Conservation (phyloP, 2,797 vertebrate species). For the Gambusia yucatana region DNA sequence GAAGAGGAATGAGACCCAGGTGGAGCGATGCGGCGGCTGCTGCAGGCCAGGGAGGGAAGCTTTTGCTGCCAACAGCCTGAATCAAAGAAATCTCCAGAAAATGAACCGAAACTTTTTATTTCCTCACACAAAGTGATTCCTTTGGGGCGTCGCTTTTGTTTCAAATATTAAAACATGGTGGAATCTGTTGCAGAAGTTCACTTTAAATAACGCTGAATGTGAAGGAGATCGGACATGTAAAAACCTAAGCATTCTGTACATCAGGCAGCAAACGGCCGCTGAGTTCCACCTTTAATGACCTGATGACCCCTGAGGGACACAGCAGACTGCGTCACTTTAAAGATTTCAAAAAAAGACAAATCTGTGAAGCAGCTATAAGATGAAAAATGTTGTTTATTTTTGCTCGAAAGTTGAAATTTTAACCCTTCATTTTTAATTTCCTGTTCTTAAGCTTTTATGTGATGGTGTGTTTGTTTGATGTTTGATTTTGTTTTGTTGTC, state of each 20-base stretch:
- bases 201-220: neutral
- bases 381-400: too few relatives aligned
- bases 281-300: neutral
- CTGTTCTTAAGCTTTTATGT: neutral
- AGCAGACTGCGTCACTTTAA: neutral
- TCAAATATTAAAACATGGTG: neutral
- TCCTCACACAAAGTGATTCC: neutral
- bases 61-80: neutral
- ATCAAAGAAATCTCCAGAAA: neutral
- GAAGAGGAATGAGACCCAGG: conserved; percentile 29
- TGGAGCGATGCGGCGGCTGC: conserved; percentile 21
- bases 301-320: neutral
- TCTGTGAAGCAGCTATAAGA: too few relatives aligned
- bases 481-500: neutral
- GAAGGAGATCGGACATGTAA: neutral
- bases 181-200: neutral
- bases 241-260: neutral
- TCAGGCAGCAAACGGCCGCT: neutral
- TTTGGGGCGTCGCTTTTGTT: neutral
- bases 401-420: neutral
- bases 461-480: neutral
- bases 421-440: neutral
- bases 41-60: conserved; percentile 12
- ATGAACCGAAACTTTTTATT: neutral
- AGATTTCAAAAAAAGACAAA: neutral